Conservation (phyloP, 2,797 vertebrate species). For the Schizopygopsis pylzovi region DNA sequence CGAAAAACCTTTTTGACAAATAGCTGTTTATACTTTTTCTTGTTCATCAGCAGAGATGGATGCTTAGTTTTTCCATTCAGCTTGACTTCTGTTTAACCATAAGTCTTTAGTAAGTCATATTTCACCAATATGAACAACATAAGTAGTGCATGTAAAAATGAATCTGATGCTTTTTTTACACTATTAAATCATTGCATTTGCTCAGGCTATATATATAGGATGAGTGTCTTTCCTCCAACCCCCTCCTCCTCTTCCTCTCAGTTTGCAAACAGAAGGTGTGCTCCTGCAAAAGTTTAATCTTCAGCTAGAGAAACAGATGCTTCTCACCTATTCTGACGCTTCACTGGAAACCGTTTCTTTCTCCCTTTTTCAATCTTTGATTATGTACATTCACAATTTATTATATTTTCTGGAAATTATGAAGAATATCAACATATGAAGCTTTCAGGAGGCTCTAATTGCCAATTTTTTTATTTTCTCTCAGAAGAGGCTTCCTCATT, state of each 20-base stretch:
- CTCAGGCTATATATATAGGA: neutral
- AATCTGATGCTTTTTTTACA: neutral
- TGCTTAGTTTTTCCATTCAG: neutral
- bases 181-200: neutral
- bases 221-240: neutral
- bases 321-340: slow-evolving; percentile 17
- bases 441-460: neutral
- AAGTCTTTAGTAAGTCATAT: neutral
- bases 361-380: neutral
- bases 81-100: neutral
- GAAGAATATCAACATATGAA: slow-evolving; percentile 10
- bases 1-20: neutral
- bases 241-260: neutral
- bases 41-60: neutral
- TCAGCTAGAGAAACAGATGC: slow-evolving; percentile 48
- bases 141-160: neutral
- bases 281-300: slow-evolving; percentile 43
- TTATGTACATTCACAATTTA: slow-evolving; percentile 7
- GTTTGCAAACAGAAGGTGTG: slow-evolving; percentile 35
- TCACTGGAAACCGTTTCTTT: neutral
- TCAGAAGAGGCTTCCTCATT: neutral
- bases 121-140: neutral
- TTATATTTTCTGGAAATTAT: neutral
- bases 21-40: neutral
- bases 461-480: neutral